Evolutionary conservation across 2,113 vertebrate genomes (phyloP).

Genomic region (Halichoeres trimaculatus): DNA sequence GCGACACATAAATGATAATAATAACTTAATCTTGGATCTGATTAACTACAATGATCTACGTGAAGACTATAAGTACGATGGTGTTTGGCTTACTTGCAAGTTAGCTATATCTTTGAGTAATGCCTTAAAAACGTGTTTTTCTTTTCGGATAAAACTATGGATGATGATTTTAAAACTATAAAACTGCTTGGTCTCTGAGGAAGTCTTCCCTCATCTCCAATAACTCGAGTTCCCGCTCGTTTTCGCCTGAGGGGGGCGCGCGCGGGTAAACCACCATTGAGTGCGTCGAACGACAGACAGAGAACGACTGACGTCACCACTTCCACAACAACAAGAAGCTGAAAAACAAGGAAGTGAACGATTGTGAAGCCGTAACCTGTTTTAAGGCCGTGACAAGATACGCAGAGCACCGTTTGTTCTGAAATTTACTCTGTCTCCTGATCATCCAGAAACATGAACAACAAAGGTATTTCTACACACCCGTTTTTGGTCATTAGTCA

Average conservation of each 20-base stretch:
- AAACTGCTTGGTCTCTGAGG: no score
- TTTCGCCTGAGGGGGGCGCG: constrained; percentile 43
- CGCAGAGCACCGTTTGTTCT: constrained; percentile 49
- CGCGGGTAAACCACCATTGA: constrained; percentile 3
- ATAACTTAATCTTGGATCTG: no score
- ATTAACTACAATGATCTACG: no score
- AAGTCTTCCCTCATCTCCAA: neutral
- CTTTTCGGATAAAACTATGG: no score
- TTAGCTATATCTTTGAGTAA: no score
- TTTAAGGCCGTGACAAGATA: constrained; percentile 69
- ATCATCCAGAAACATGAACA: constrained; percentile 81
- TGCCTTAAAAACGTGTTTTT: no score
- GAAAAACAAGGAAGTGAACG: constrained; percentile 86
- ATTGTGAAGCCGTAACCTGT: constrained; percentile 66
- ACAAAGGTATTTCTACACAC: constrained; percentile 80
- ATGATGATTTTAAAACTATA: no score
- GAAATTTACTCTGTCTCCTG: constrained; percentile 34
- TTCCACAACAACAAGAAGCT: constrained; percentile 82
- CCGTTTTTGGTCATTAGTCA: constrained; percentile 8
- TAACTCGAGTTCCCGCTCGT: neutral
- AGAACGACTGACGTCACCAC: constrained; percentile 75
- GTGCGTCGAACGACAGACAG: constrained; percentile 40
- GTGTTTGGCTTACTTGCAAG: no score
- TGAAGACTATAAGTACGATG: no score
- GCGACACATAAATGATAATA: no score